Base-by-base conservation (phyloP, 2,888 invertebrate species). In the Chymomyza amoena region DNA sequence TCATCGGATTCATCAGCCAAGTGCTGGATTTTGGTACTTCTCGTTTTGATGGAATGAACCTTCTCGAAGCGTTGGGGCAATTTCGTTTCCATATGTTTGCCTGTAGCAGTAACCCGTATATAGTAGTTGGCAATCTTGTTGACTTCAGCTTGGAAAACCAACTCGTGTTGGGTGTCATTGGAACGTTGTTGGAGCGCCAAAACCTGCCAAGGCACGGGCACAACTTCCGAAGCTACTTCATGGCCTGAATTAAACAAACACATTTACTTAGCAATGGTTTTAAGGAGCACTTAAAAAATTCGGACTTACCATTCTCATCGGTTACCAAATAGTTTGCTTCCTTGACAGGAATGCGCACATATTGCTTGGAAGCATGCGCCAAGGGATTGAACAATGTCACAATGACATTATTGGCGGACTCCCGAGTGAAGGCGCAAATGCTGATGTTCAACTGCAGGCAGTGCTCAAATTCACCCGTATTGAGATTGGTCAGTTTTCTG, bases 311-410 rank as follows among this genome's bases (percentile, higher is more conserved):
- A 77, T 93, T 91, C 1, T 94, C 93, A 79, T 95, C 95, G 4
- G 90, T 93, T 0, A 97, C 95, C 7, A 90, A 89, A 81, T 95
- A 97, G 0, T 90, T 75, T 0, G 90, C 92, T 0, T 88, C 75
- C 1, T 76, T 73, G 0, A 96, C 94, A 0, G 96, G 96, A 1
- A 96, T 76, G 4, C 95, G 92, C 0, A 95, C 93, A 7, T 93
- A 93, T 2, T 94, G 93, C 0, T 91, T 90, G 0, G 94, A 92
- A 0, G 91, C 79, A 91, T 94, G 94, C 9, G 95, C 95, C 54
- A 97, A 84, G 0, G 97, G 96, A 91, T 98, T 98, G 90, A 97
- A 97, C 0, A 97, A 88, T 0, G 96, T 95, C 0, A 97, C 94
- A 4, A 95, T 93, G 61, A 85, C 69, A 68, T 88, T 87, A 57